Conservation (phyloP, 2,113 vertebrate species). For the Trematomus loennbergii region DNA sequence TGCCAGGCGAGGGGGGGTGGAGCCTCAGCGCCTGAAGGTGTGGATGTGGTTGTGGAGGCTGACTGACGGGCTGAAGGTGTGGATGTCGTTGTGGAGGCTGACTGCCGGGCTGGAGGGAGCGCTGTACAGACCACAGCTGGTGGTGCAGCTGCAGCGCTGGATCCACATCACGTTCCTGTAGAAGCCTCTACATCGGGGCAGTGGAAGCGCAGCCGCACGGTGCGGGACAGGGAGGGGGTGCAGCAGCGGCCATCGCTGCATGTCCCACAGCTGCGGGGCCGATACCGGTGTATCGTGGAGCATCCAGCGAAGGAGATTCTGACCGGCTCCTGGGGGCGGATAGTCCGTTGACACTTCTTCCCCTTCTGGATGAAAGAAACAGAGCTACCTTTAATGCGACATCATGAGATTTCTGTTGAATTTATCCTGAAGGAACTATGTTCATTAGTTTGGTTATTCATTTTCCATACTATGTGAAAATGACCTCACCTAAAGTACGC, state of each 20-base stretch:
- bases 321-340: constrained; percentile 63
- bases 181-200: constrained; percentile 79
- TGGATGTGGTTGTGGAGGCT: constrained; percentile 85
- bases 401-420: background rate
- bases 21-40: constrained; percentile 76
- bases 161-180: constrained; percentile 81
- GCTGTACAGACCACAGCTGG: constrained; percentile 30
- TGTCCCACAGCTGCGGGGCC: constrained; percentile 77
- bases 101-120: constrained; percentile 52
- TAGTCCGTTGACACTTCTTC: constrained; percentile 77
- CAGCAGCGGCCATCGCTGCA: constrained; percentile 81
- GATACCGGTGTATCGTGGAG: constrained; percentile 67
- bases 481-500: background rate
- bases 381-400: background rate
- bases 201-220: constrained; percentile 77
- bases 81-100: constrained; percentile 84
- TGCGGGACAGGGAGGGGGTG: constrained; percentile 72
- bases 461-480: background rate
- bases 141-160: constrained; percentile 78
- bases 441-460: background rate
- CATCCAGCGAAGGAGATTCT: constrained; percentile 79
- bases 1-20: background rate
- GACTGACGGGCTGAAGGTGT: constrained; percentile 67
- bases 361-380: constrained; percentile 54
- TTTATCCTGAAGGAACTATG: background rate